A percentile compares a stretch with the other conserved stretches of the same genome.
Conservation (phyloP, 2,888 invertebrate species). For the Cylindroiulus punctatus region DNA sequence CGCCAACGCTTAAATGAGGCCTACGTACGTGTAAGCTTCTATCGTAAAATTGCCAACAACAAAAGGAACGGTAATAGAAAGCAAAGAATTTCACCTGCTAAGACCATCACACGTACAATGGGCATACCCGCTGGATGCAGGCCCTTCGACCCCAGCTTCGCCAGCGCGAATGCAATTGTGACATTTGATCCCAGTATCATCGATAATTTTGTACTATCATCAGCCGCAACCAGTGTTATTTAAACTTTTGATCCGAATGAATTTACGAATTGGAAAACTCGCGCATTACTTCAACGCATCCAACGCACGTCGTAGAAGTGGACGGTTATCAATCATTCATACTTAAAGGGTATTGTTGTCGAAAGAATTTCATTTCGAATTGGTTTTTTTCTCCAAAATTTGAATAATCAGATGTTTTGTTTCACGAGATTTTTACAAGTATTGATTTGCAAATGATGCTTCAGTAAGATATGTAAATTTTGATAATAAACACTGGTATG, state of each 20-base stretch:
- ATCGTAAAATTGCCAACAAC: not conserved
- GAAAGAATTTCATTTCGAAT: too few species aligned
- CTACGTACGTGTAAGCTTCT: slow-evolving; percentile 40
- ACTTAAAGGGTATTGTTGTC: too few species aligned
- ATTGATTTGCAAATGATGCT: too few species aligned
- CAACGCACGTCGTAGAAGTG: too few species aligned
- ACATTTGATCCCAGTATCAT: not conserved
- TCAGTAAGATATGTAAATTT: too few species aligned
- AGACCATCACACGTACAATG: slow-evolving; percentile 36
- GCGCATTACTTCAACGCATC: not conserved
- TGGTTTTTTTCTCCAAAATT: too few species aligned
- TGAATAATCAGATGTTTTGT: too few species aligned
- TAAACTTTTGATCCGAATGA: not conserved
- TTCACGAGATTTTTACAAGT: too few species aligned
- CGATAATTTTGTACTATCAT: too few species aligned
- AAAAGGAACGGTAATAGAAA: slow-evolving; percentile 9
- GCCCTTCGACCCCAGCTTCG: not conserved
- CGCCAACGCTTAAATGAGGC: slow-evolving; percentile 8
- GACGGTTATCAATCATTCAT: too few species aligned
- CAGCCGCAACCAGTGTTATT: not conserved
- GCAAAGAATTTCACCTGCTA: slow-evolving; percentile 28
- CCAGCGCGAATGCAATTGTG: not conserved
- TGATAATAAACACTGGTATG: too few species aligned
- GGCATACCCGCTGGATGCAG: not conserved
- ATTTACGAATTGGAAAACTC: not conserved